Percentiles rank a stretch among this genome's conserved stretches.
phyloP scores from a whole-genome alignment of 2,113 vertebrate genomes.

The Eleginops maclovinus region DNA sequence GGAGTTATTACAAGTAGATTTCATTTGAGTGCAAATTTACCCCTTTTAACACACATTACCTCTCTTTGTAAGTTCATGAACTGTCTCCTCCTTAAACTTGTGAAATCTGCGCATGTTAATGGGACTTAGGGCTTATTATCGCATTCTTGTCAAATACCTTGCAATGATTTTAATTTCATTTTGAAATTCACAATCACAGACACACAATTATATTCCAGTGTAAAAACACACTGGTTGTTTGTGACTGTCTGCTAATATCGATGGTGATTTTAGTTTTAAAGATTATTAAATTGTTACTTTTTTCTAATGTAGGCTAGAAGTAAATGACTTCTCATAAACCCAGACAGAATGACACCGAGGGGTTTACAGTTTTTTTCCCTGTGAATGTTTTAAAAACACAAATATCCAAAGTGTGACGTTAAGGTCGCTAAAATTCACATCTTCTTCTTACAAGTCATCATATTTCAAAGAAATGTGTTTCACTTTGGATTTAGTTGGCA shows the following conservation, averaged over 20 bases:
- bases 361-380: slow-evolving; percentile 30
- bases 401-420: slow-evolving; percentile 10
- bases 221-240: neutral
- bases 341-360: slow-evolving; percentile 3
- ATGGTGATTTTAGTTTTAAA: neutral
- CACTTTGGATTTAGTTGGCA: slow-evolving; percentile 66
- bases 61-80: slow-evolving; percentile 41
- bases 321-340: slow-evolving; percentile 23
- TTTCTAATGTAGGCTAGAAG: slow-evolving; percentile 63
- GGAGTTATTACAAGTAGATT: slow-evolving; percentile 38
- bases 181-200: slow-evolving; percentile 12
- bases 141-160: slow-evolving; percentile 18
- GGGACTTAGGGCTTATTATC: slow-evolving; percentile 52
- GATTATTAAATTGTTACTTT: slow-evolving; percentile 18
- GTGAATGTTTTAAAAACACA: slow-evolving; percentile 5
- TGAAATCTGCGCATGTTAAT: slow-evolving; percentile 47
- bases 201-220: slow-evolving; percentile 3
- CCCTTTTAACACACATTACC: slow-evolving; percentile 18
- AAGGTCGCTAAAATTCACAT: slow-evolving; percentile 13
- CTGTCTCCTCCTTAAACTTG: slow-evolving; percentile 24
- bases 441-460: slow-evolving; percentile 75
- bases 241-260: slow-evolving; percentile 23
- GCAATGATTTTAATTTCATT: slow-evolving; percentile 24
- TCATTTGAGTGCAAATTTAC: slow-evolving; percentile 47
- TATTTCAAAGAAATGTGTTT: slow-evolving; percentile 56